Conservation (phyloP, 2,888 invertebrate genomes). For the Biston betularia region DNA sequence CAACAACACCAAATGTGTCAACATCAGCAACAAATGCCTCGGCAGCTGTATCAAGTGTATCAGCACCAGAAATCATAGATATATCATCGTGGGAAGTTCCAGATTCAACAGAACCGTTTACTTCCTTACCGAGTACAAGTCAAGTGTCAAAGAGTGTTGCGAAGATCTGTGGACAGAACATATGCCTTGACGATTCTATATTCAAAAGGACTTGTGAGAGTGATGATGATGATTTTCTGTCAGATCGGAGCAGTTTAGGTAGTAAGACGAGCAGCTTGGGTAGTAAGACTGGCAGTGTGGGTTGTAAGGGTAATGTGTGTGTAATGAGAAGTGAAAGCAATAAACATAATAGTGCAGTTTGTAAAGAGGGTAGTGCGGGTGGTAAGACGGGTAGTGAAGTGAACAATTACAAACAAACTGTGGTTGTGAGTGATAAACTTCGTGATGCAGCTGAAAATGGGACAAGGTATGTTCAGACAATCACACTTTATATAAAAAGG, state of each 20-base stretch:
- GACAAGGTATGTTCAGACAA: conserved; percentile 41
- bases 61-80: conserved; percentile 19
- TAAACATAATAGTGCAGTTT: conserved; percentile 38
- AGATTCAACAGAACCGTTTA: conserved; percentile 31
- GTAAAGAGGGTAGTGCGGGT: conserved; percentile 4
- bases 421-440: conserved; percentile 60
- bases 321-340: neutral
- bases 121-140: conserved; percentile 66
- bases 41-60: neutral
- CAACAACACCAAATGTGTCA: neutral
- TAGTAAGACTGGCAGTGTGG: conserved; percentile 17
- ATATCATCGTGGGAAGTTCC: conserved; percentile 31
- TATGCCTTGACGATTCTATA: conserved; percentile 79
- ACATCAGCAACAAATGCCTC: neutral
- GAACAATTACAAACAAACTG: conserved; percentile 59
- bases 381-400: conserved; percentile 19
- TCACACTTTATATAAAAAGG: no score
- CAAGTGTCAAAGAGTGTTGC: conserved; percentile 58
- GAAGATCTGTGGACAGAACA: conserved; percentile 81
- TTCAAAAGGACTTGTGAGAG: conserved; percentile 63
- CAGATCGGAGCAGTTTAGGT: conserved; percentile 58
- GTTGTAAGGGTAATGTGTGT: conserved; percentile 10
- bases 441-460: conserved; percentile 35
- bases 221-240: conserved; percentile 63
- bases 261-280: conserved; percentile 15